Evolutionary conservation across 2,888 invertebrate species (phyloP), one percentile per base, ranked within the genome.

Genomic region (Tachina grossa): DNA sequence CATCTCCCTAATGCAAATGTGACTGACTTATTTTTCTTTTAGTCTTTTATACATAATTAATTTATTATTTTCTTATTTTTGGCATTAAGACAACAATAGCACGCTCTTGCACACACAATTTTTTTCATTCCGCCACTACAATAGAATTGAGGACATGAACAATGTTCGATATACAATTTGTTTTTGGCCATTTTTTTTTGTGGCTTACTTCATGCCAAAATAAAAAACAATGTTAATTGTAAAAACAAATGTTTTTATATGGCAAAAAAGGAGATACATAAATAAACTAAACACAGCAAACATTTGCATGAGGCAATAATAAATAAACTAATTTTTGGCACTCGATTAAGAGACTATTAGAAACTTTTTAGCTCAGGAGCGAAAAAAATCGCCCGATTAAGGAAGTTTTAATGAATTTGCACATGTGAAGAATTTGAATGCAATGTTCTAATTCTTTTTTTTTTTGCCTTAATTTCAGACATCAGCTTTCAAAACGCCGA

Each of bases 41-140:
- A 83, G 85, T 77, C 79, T 85, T 76, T 61, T 49, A 47, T 31
- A 6, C 31, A 31, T 77, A 83, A 83, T 85, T 83, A 85, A 83
- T 85, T 80, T 68, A 80, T 75, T 79, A 13, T 59, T 83, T 82
- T 69, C 59, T 53, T 65, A 19, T 74, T 51, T 85, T 83, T 85
- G 85, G 83, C 83, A 76, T 74, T 65, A 83, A 79, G 51, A 76
- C 57, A 53, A 77, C 66, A 59, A 71, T 47, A 71, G 63, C 79
- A 74, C 55, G 59, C 39, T 59, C 22, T 55, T 10, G 39, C 45
- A 39, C 65, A 71, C 71, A 83, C 63, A 19, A n/a, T n/a, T 16
- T 63, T 39, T 55, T 66, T 55, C 19, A 61, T 13, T 65, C 51
- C 39, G 49, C 9, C 61, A 39, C 75, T 61, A 22, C 59, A 79